A percentile compares a stretch with the other conserved stretches of the same genome.
These are phyloP conservation scores for Dolichopus griseipennis DNA, from an alignment of 2,888 invertebrate species.

Conservation along the genomic window DNA sequence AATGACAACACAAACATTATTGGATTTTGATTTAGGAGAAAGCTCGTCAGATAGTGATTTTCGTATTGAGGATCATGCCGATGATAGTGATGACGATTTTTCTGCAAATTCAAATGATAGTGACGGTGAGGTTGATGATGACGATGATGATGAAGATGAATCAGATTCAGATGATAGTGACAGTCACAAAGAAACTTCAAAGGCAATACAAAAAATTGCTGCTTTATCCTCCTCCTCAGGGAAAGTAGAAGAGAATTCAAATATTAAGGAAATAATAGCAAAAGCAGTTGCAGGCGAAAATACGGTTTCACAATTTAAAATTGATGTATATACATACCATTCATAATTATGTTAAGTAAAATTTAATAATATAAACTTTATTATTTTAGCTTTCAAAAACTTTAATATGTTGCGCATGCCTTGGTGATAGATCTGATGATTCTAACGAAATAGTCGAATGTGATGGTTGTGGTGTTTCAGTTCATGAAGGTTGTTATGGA, in stretches of 20 bases:
- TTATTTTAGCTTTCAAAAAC: slow-evolving; percentile 53
- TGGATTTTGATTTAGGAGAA: slow-evolving; percentile 78
- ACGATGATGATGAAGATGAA: slow-evolving; percentile 31
- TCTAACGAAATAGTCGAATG: slow-evolving; percentile 95
- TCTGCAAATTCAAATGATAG: slow-evolving; percentile 44
- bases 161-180: slow-evolving; percentile 27
- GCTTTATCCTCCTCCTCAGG: slow-evolving; percentile 35
- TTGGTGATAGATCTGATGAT: slow-evolving; percentile 87
- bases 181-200: not conserved
- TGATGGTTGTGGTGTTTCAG: slow-evolving; percentile 91
- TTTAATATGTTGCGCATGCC: slow-evolving; percentile 83
- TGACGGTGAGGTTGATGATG: slow-evolving; percentile 31
- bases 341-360: slow-evolving; percentile 20
- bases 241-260: slow-evolving; percentile 20
- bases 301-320: slow-evolving; percentile 20
- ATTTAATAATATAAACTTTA: slow-evolving; percentile 12
- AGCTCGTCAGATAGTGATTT: slow-evolving; percentile 94
- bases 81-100: slow-evolving; percentile 53
- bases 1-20: slow-evolving; percentile 58
- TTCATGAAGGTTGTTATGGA: slow-evolving; percentile 96
- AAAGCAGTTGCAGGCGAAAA: slow-evolving; percentile 13
- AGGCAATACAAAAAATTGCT: slow-evolving; percentile 17
- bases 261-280: slow-evolving; percentile 20
- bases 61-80: slow-evolving; percentile 72
- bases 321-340: slow-evolving; percentile 22